Percentiles rank a stretch among this genome's conserved stretches.
These are phyloP conservation scores for Corynorhinus townsendii DNA, from an alignment of 2,113 vertebrate species.

Conservation along the genomic window DNA sequence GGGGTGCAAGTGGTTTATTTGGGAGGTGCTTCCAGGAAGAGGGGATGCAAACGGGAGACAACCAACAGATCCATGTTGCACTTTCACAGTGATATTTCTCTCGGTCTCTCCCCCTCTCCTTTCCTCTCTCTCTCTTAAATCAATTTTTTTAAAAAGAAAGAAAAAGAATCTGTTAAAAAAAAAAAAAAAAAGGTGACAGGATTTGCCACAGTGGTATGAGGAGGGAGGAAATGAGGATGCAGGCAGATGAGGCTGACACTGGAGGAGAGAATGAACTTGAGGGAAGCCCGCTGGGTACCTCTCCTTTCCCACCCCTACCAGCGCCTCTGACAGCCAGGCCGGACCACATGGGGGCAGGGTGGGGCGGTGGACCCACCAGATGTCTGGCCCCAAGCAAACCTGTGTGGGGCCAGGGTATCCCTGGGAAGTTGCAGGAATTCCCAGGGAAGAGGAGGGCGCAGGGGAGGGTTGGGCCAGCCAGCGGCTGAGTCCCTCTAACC, in stretches of 20 bases:
- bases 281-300: background rate
- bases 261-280: background rate
- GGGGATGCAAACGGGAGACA: too few species aligned
- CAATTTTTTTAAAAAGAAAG: too few species aligned
- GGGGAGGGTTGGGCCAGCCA: too few species aligned
- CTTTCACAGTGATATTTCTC: too few species aligned
- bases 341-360: background rate
- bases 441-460: background rate
- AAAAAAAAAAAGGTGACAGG: too few species aligned
- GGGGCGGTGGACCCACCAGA: background rate
- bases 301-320: background rate
- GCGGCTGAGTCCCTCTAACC: background rate
- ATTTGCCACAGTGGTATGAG: background rate
- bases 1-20: too few species aligned
- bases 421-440: background rate
- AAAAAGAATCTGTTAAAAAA: too few species aligned
- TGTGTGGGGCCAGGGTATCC: background rate
- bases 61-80: too few species aligned
- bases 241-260: background rate
- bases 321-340: background rate
- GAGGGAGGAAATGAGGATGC: background rate
- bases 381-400: background rate
- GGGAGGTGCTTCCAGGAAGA: too few species aligned
- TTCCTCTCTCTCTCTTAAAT: too few species aligned
- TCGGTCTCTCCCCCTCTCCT: too few species aligned